Evolutionary conservation across 2,113 vertebrate genomes (phyloP), one percentile per base, ranked within the genome.

Genomic region (Tragelaphus scriptus): DNA sequence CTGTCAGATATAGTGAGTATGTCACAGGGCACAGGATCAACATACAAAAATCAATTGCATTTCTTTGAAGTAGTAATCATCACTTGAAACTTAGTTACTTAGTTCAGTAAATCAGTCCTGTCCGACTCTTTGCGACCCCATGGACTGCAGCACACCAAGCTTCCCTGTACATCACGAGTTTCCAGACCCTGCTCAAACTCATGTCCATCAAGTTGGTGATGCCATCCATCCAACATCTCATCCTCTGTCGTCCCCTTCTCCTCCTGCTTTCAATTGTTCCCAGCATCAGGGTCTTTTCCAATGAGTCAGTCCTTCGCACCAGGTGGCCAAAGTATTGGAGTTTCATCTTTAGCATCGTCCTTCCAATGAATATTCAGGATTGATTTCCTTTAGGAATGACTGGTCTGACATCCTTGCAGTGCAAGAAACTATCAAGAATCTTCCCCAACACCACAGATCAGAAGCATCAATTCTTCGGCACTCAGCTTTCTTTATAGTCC

Each of bases 121-220:
- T 36, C n/a, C 1, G 0, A 40, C 68, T 71, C n/a, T 36, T 71
- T 71, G 68, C 0, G 2, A 71, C 19, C n/a, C 4, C 2, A 10
- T 71, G 9, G 19, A 36, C 19, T 68, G 17, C 17, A 68, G 17
- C 65, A 68, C 2, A 9, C 8, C 17, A 68, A n/a, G 65, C 32
- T 68, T 36, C 32, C 8, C 65, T 68, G 65, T 36, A 8, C 32
- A 21, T 36, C 65, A 36, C 65, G 21, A 71, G n/a, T 9, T 71
- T 19, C 9, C 0, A 0, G 65, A 21, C 2, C 17, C n/a, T 36
- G n/a, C 4, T 36, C 65, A 71, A 21, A 21, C 17, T 68, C 65
- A 68, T 68, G 32, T 71, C 32, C 17, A 36, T 71, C 2, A 0
- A 36, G 65, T 71, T 0, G 1, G n/a, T 36, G 9, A 71, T 36